phyloP scores from a whole-genome alignment of 2,113 vertebrate genomes.

The Nycticebus coucang region DNA sequence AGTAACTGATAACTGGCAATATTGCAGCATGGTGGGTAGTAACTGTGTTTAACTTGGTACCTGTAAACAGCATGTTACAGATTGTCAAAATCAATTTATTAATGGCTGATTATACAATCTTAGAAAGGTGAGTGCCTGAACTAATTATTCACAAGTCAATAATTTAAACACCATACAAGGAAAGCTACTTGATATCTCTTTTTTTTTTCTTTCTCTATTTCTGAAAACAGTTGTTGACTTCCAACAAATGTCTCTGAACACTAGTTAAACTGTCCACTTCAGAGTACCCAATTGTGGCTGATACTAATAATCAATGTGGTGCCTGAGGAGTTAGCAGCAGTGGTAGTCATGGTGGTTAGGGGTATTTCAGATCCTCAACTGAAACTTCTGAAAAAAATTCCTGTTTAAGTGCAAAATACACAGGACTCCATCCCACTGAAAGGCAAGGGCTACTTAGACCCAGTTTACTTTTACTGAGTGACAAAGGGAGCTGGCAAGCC shows the following conservation, averaged over 20 bases:
- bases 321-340: not conserved
- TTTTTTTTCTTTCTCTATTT: not conserved
- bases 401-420: constrained; percentile 13
- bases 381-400: constrained; percentile 40
- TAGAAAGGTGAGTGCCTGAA: constrained; percentile 39
- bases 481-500: not conserved
- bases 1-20: not conserved
- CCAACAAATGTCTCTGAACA: not conserved
- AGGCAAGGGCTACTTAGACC: not conserved
- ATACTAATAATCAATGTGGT: not conserved
- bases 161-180: not conserved
- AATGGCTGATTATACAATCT: not conserved
- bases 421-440: not conserved
- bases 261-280: not conserved
- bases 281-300: not conserved
- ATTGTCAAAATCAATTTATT: constrained; percentile 55
- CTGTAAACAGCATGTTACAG: constrained; percentile 25
- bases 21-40: not conserved
- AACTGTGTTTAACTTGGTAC: constrained; percentile 36
- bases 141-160: constrained; percentile 8
- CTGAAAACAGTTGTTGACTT: constrained; percentile 5
- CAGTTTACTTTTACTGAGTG: not conserved
- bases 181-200: not conserved
- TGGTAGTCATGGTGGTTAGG: not conserved
- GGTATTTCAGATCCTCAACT: not conserved